Conservation (phyloP, 2,797 vertebrate genomes). For the Helarctos malayanus region DNA sequence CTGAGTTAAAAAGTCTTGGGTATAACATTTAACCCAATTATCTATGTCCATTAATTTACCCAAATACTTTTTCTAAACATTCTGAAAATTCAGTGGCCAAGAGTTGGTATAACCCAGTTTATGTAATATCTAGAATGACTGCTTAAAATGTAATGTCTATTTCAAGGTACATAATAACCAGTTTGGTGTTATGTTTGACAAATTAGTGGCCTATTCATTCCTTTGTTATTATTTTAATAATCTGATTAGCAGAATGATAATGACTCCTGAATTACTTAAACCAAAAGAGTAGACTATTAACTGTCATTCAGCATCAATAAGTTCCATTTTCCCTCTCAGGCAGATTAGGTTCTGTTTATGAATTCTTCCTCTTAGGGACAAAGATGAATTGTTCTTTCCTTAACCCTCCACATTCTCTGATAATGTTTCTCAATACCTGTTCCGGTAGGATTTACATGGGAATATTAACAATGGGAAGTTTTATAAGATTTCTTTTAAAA, state of each 20-base stretch:
- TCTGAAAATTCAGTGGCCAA: neutral
- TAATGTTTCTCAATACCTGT: neutral
- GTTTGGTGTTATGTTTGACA: neutral
- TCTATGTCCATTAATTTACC: neutral
- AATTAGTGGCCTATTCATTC: conserved; percentile 32
- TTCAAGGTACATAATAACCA: conserved; percentile 56
- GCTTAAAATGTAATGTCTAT: neutral
- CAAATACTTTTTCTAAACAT: conserved; percentile 24
- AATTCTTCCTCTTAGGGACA: neutral
- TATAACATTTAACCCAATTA: neutral
- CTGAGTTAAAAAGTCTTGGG: neutral
- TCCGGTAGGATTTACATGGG: neutral
- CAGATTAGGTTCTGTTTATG: neutral
- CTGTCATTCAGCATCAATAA: conserved; percentile 2
- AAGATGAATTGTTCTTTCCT: conserved; percentile 38
- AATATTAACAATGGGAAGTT: neutral
- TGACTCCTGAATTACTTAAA: conserved; percentile 66
- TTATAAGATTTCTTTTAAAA: neutral
- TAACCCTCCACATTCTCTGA: neutral
- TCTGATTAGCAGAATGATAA: conserved; percentile 24
- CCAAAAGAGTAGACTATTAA: conserved; percentile 11
- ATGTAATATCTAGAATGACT: neutral
- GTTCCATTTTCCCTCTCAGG: neutral
- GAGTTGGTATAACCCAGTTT: neutral
- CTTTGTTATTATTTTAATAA: conserved; percentile 62